Percentiles rank a stretch among this genome's conserved stretches.
Conservation (phyloP, 2,888 invertebrate genomes). For the Ommatoiulus sabulosus region DNA sequence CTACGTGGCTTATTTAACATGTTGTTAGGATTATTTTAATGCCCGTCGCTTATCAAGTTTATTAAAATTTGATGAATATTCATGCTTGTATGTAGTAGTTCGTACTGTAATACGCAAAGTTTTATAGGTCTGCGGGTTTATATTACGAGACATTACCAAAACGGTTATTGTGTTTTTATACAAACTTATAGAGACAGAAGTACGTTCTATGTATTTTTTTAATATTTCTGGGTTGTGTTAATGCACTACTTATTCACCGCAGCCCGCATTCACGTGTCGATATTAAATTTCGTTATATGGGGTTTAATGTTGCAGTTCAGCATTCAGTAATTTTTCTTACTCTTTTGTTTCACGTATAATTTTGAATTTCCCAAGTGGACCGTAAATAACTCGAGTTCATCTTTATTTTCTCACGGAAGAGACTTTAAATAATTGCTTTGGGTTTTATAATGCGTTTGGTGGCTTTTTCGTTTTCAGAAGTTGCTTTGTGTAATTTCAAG, state of each 20-base stretch:
- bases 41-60: not conserved
- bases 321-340: not conserved
- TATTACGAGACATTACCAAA: not conserved
- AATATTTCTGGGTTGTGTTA: not conserved
- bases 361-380: conserved; percentile 7
- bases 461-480: not conserved
- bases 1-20: not conserved
- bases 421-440: conserved; percentile 22
- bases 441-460: not conserved
- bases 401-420: conserved; percentile 1
- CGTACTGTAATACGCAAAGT: not conserved
- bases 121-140: not conserved
- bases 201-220: not conserved
- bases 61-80: not conserved
- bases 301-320: not conserved
- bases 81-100: not conserved
- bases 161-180: not conserved
- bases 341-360: conserved; percentile 3
- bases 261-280: conserved; percentile 3
- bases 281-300: not conserved
- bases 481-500: not conserved
- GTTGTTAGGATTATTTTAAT: not conserved
- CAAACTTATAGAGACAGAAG: not conserved
- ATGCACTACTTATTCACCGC: not conserved
- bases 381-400: not conserved